phyloP scores from a whole-genome alignment of 2,797 vertebrate species.

The Chelonia mydas region DNA sequence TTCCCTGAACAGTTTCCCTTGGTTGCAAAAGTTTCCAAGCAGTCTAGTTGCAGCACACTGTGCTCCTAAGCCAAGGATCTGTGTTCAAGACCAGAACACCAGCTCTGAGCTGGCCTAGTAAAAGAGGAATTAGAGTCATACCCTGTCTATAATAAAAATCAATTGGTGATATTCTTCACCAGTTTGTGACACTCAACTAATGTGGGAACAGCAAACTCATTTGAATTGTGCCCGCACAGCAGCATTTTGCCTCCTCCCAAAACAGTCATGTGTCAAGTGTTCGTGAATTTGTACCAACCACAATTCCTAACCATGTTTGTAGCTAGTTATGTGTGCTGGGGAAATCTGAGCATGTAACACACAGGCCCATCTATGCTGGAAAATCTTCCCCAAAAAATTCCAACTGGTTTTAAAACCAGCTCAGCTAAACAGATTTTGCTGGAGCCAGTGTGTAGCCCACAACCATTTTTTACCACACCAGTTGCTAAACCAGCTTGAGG shows the following conservation, averaged over 20 bases:
- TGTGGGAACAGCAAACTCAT: background rate
- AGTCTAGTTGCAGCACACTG: background rate
- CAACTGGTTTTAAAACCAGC: background rate
- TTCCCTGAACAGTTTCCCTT: background rate
- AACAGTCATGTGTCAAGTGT: background rate
- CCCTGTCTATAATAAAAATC: background rate
- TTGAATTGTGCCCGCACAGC: background rate
- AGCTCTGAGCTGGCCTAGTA: background rate
- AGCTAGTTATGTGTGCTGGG: background rate
- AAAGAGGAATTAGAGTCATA: background rate
- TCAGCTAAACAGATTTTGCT: constrained; percentile 45
- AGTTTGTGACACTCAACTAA: background rate
- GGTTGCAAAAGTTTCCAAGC: background rate
- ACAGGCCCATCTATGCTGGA: background rate
- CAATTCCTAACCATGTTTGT: background rate
- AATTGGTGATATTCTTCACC: background rate
- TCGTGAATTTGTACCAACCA: background rate
- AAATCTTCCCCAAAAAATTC: background rate
- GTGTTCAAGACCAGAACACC: background rate
- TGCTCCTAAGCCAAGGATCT: background rate
- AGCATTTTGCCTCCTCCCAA: background rate
- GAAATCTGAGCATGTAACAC: background rate
- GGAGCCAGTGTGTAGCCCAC: constrained; percentile 1
- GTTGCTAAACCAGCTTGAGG: constrained; percentile 20
- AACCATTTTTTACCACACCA: constrained; percentile 5